Conservation (phyloP, 2,888 invertebrate genomes). For the Parochlus steinenii region DNA sequence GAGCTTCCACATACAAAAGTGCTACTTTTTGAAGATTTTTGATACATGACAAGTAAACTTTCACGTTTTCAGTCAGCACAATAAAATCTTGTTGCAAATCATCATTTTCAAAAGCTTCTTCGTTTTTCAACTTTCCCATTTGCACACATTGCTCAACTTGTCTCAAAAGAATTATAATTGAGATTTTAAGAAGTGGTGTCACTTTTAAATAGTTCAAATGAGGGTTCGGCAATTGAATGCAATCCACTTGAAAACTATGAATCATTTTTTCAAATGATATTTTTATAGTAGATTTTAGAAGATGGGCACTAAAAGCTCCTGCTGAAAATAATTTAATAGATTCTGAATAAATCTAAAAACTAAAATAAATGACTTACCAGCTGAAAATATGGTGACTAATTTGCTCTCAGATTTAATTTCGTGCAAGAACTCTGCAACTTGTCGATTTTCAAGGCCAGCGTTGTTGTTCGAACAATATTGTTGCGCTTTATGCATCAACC, state of each 20-base stretch:
- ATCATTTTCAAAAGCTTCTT: neutral
- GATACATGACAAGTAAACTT: conserved; percentile 14
- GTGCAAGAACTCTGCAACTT: conserved; percentile 12
- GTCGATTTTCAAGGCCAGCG: neutral
- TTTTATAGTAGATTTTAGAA: conserved; percentile 30
- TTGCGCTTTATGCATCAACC: conserved; percentile 3
- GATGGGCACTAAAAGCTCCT: conserved; percentile 4
- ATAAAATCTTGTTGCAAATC: no score
- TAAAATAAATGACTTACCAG: no score
- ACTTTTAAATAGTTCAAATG: conserved; percentile 30
- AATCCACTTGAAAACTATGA: conserved; percentile 27
- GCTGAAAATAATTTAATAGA: conserved; percentile 2
- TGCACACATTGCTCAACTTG: no score
- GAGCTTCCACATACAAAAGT: conserved; percentile 27
- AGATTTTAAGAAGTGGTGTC: conserved; percentile 26
- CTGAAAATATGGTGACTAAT: conserved; percentile 1
- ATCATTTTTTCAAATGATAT: conserved; percentile 34
- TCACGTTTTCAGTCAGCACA: neutral
- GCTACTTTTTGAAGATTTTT: conserved; percentile 23
- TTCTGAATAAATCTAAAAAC: no score
- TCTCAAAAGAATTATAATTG: conserved; percentile 16
- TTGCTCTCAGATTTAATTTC: conserved; percentile 29
- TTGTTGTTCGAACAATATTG: neutral
- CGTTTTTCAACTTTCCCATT: neutral
- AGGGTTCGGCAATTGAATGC: conserved; percentile 28